Base-by-base conservation (phyloP, 2,888 invertebrate species). In the Saturnia japonica region DNA sequence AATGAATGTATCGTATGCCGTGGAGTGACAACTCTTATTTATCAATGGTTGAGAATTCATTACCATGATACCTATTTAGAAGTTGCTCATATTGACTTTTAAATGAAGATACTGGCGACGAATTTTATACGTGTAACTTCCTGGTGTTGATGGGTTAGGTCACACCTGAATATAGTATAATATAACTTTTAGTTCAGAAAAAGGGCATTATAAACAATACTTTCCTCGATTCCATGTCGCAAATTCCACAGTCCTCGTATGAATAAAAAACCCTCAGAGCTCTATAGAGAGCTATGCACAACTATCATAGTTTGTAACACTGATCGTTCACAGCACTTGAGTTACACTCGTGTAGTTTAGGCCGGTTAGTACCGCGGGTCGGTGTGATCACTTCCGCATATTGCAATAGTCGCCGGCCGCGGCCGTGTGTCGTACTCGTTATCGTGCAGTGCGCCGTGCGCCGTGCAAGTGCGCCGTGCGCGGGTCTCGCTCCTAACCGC, bases 151-250 rank as follows among this genome's bases (percentile, higher is more conserved):
- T 80, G 80, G 79, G 79, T 82, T 70, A 76, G 75, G 76, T 80
- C 80, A 80, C 81, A 79, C 79, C 78, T 76, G 76, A 76, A 75
- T 74, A 75, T 43, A 9, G 1, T 28, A 42, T 45, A 40, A 22
- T 45, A 25, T 62, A 47, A 62, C 16, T 16, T 19, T n/a, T 22
- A 11, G 25, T 54, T 51, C n/a, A 62, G 19, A 54, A 71, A 51
- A 62, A 68, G n/a, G 74, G 74, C 74, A 28, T 60, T 25, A 80
- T 77, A 83, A 82, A 88, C 88, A 88, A 93, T 93, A 94, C 93
- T 94, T 93, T 93, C 93, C 93, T 94, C 80, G 93, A 88, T 87
- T 93, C 93, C 93, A 94, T 94, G 77, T 88, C 84, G 85, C 82
- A 85, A 87, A 87, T 86, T 90, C 86, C 91, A 88, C 85, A 90